These are phyloP conservation scores for Thaleichthys pacificus DNA, from an alignment of 2,797 vertebrate genomes.

Conservation along the genomic window DNA sequence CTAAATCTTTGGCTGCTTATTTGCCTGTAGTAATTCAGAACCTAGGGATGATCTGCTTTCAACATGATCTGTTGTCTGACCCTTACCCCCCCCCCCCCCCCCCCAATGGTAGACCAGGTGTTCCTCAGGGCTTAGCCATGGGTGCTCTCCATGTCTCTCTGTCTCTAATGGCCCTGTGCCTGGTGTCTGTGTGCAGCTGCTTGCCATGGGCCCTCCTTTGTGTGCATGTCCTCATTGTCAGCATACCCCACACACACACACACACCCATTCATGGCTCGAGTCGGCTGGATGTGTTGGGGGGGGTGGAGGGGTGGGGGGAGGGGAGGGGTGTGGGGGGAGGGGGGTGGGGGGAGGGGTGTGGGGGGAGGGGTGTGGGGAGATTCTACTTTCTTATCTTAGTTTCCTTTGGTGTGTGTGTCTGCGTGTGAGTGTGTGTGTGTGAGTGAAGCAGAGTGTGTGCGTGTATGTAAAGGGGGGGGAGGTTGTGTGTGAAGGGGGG, in stretches of 20 bases:
- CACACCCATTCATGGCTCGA: constrained; percentile 83
- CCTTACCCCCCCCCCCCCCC: constrained; percentile 43
- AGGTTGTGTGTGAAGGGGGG: constrained; percentile 71
- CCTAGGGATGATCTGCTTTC: constrained; percentile 43
- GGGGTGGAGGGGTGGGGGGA: constrained; percentile 77
- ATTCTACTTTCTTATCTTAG: constrained; percentile 80
- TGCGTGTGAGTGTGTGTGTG: constrained; percentile 78
- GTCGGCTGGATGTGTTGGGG: constrained; percentile 61
- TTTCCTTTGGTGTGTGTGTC: constrained; percentile 77
- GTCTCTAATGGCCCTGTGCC: constrained; percentile 80
- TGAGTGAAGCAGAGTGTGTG: constrained; percentile 81
- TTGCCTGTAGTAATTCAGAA: too few relatives aligned
- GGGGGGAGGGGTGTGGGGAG: constrained; percentile 41
- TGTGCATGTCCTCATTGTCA: constrained; percentile 81
- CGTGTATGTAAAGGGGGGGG: constrained; percentile 80
- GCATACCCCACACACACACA: constrained; percentile 70
- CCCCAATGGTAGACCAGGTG: constrained; percentile 79
- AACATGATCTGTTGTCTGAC: constrained; percentile 74
- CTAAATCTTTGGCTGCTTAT: too few relatives aligned
- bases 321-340: constrained; percentile 40
- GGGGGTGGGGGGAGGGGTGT: constrained; percentile 61
- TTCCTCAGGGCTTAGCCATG: constrained; percentile 72
- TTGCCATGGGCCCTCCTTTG: constrained; percentile 80
- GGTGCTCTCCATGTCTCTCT: constrained; percentile 56
- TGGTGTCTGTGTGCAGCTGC: constrained; percentile 86